Conservation (phyloP, 2,113 vertebrate genomes). For the Pteronura brasiliensis region DNA sequence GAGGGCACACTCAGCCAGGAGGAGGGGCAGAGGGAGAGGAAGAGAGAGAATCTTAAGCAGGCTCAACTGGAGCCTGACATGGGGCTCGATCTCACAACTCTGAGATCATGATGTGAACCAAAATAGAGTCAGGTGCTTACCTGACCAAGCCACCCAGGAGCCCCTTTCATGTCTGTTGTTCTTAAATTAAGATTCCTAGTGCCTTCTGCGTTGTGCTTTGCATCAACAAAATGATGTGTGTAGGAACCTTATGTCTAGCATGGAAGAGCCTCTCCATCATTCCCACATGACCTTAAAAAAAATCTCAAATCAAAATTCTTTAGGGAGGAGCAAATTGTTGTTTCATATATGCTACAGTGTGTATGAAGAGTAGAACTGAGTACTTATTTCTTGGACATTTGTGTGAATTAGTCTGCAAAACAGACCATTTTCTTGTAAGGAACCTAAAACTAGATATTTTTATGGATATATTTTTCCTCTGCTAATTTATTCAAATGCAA, state of each 20-base stretch:
- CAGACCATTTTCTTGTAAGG: background rate
- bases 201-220: slow-evolving; percentile 52
- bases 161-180: background rate
- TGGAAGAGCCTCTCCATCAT: background rate
- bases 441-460: background rate
- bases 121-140: background rate
- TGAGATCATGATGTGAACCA: background rate
- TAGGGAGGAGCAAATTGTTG: background rate
- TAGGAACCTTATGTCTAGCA: background rate
- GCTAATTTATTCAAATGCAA: slow-evolving; percentile 45
- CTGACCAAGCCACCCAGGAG: background rate
- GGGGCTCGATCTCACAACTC: background rate
- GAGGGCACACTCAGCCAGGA: rapidly evolving
- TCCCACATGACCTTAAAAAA: background rate
- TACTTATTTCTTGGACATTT: background rate
- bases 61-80: background rate
- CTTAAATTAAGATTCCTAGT: background rate
- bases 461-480: background rate
- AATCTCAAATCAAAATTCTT: background rate
- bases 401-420: background rate
- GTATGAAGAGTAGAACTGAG: background rate
- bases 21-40: background rate
- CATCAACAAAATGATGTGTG: background rate
- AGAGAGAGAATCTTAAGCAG: background rate
- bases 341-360: background rate